Conservation (phyloP, 2,113 vertebrate genomes). For the Microtus pennsylvanicus region DNA sequence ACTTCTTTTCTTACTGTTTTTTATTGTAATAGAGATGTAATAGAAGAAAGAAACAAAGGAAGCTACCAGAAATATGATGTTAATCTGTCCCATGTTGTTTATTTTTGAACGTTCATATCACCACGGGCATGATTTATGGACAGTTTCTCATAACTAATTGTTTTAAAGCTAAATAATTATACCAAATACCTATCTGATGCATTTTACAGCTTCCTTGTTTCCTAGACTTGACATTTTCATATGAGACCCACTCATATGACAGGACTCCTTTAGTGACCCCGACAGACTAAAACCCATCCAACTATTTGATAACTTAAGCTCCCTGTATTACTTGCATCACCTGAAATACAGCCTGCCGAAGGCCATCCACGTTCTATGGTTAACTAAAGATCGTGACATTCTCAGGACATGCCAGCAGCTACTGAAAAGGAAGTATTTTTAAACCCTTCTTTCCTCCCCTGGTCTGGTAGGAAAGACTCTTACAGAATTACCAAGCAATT, state of each 20-base stretch:
- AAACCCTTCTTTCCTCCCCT: slow-evolving; percentile 53
- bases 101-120: neutral
- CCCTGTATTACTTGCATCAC: slow-evolving; percentile 49
- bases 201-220: neutral
- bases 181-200: neutral
- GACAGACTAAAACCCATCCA: slow-evolving; percentile 38
- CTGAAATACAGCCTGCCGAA: slow-evolving; percentile 52
- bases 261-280: neutral
- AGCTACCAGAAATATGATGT: slow-evolving; percentile 3
- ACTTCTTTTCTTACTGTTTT: neutral
- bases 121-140: neutral
- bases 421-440: slow-evolving; percentile 67
- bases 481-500: slow-evolving; percentile 28
- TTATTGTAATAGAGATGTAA: neutral
- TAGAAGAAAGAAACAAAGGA: neutral
- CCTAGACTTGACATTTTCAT: neutral
- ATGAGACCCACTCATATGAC: neutral
- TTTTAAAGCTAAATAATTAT: slow-evolving; percentile 20
- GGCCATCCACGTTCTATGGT: neutral
- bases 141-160: neutral
- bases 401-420: slow-evolving; percentile 55
- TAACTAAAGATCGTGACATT: slow-evolving; percentile 67
- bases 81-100: neutral
- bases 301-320: slow-evolving; percentile 64
- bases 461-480: slow-evolving; percentile 42